Conservation (phyloP, 2,888 invertebrate genomes). For the Helicoverpa assulta region DNA sequence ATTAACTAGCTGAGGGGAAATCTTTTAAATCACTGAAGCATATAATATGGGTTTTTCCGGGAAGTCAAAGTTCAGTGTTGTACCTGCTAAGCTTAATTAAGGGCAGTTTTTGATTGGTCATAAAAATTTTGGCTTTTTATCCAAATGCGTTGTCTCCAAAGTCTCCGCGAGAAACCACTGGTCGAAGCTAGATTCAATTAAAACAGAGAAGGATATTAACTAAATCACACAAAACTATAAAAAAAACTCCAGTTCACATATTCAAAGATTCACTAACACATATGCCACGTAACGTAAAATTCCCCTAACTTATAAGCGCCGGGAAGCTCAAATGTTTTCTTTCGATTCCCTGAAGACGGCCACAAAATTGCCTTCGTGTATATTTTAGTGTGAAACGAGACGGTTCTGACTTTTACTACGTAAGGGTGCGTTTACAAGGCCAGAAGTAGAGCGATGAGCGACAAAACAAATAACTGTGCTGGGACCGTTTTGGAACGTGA, state of each 20-base stretch:
- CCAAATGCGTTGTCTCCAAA: too few relatives aligned
- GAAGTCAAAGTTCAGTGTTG: neutral
- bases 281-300: slow-evolving; percentile 19
- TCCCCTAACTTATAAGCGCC: slow-evolving; percentile 36
- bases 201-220: too few relatives aligned
- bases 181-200: too few relatives aligned
- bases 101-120: too few relatives aligned
- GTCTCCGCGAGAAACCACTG: too few relatives aligned
- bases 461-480: neutral
- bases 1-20: too few relatives aligned
- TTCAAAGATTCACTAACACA: slow-evolving; percentile 10
- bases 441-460: neutral
- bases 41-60: neutral
- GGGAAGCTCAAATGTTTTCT: slow-evolving; percentile 61
- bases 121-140: too few relatives aligned
- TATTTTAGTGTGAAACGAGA: slow-evolving; percentile 62
- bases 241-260: neutral
- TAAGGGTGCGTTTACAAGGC: neutral
- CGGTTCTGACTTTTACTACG: slow-evolving; percentile 21
- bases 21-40: too few relatives aligned
- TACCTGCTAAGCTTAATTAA: too few relatives aligned
- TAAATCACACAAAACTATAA: too few relatives aligned
- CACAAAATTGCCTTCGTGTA: slow-evolving; percentile 64
- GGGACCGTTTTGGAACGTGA: too few relatives aligned
- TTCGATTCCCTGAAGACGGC: slow-evolving; percentile 60